phyloP scores from a whole-genome alignment of 2,797 vertebrate species.

The Falco concolor region DNA sequence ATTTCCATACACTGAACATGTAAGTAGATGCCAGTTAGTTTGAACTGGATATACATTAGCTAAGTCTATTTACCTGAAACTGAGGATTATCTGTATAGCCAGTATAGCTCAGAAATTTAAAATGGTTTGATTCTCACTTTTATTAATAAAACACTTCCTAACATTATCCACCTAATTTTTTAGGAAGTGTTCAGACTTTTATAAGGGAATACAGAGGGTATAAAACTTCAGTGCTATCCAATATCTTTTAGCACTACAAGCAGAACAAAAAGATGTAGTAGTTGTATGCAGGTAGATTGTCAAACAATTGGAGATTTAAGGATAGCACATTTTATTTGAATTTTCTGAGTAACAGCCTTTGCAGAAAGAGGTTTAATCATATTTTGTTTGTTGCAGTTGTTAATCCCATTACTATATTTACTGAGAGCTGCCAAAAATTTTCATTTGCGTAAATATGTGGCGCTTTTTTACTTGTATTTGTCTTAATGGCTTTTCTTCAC shows the following conservation, averaged over 20 bases:
- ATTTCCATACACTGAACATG: neutral
- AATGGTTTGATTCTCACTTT: neutral
- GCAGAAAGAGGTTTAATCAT: neutral
- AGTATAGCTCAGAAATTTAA: neutral
- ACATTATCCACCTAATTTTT: neutral
- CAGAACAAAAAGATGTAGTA: neutral
- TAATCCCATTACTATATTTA: neutral
- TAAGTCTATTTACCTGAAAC: neutral
- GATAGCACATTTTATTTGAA: neutral
- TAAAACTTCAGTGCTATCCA: neutral
- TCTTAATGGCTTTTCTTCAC: neutral
- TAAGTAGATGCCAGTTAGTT: neutral
- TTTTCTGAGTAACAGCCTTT: neutral
- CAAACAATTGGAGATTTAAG: neutral
- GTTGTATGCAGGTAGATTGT: neutral
- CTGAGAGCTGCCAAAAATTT: neutral
- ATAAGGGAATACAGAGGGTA: neutral
- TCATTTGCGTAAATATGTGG: neutral
- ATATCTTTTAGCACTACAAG: neutral
- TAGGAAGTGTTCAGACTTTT: neutral
- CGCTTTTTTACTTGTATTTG: neutral
- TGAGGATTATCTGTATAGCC: neutral
- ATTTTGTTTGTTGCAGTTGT: neutral
- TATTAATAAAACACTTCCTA: neutral
- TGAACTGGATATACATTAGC: neutral